Percentiles rank a stretch among this genome's conserved stretches.
Conservation (phyloP, 1,140 invertebrate genomes). For the Heliconius himera region DNA sequence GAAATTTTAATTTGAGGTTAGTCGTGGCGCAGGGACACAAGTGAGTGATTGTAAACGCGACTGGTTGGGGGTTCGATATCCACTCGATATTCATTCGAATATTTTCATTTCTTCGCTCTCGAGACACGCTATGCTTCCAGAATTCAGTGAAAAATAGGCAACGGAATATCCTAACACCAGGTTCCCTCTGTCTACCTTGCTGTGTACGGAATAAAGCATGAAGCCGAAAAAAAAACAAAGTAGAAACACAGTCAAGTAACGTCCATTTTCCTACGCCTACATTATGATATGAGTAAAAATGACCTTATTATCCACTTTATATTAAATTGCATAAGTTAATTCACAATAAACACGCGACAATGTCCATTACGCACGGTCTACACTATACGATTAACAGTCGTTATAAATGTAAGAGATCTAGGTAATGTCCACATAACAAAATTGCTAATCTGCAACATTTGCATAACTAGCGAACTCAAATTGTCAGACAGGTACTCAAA, state of each 20-base stretch:
- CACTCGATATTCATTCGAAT: no score
- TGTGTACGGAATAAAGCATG: background rate
- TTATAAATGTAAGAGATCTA: constrained; percentile 28
- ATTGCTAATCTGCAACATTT: constrained; percentile 41
- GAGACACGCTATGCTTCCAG: no score
- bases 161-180: no score
- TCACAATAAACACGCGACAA: constrained; percentile 25
- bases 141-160: no score
- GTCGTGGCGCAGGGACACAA: no score
- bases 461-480: constrained; percentile 25
- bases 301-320: constrained; percentile 3
- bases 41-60: no score
- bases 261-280: background rate
- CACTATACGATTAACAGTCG: constrained; percentile 24
- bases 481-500: constrained; percentile 29
- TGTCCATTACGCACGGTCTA: constrained; percentile 14
- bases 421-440: constrained; percentile 45
- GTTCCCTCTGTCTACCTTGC: no score
- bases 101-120: no score
- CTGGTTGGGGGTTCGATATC: no score
- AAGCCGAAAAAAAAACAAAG: background rate
- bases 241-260: background rate
- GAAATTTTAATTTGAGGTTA: no score
- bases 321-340: constrained; percentile 30
- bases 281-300: background rate